Percentiles rank a stretch among this genome's conserved stretches.
phyloP scores from a whole-genome alignment of 2,797 vertebrate genomes.

The Scolopax bukidnonensis region DNA sequence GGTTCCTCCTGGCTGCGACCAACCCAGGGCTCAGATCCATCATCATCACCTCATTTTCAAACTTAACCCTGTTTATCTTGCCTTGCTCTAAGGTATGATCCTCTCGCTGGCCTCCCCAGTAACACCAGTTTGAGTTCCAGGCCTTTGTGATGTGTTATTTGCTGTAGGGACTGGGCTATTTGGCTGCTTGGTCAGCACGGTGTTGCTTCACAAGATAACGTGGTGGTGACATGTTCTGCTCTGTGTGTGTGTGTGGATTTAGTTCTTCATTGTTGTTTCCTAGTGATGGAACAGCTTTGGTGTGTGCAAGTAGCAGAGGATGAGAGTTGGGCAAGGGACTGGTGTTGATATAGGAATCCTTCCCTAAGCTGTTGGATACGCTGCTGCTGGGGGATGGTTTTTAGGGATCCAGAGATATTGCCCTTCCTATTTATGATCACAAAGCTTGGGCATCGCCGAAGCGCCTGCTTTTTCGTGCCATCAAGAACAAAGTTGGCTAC shows the following conservation, averaged over 20 bases:
- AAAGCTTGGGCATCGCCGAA: neutral
- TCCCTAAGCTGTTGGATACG: neutral
- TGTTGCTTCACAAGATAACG: neutral
- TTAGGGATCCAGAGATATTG: neutral
- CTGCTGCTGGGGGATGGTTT: neutral
- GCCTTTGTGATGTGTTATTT: neutral
- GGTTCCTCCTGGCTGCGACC: neutral
- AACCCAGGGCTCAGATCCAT: neutral
- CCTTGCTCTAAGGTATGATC: neutral
- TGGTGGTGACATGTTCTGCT: neutral
- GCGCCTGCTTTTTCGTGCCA: neutral
- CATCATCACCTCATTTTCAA: neutral
- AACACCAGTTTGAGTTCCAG: neutral
- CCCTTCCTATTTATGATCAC: accelerated
- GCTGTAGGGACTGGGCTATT: neutral
- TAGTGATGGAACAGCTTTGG: neutral
- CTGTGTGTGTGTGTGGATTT: neutral
- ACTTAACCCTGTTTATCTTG: neutral
- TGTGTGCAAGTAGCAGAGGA: neutral
- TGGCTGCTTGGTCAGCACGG: neutral
- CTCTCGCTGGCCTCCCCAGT: neutral
- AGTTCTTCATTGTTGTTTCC: neutral
- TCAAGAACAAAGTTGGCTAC: neutral
- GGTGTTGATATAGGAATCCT: neutral
- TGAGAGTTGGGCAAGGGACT: neutral